Evolutionary conservation across 2,113 vertebrate genomes (phyloP).

Genomic region (Oreochromis spilurus): DNA sequence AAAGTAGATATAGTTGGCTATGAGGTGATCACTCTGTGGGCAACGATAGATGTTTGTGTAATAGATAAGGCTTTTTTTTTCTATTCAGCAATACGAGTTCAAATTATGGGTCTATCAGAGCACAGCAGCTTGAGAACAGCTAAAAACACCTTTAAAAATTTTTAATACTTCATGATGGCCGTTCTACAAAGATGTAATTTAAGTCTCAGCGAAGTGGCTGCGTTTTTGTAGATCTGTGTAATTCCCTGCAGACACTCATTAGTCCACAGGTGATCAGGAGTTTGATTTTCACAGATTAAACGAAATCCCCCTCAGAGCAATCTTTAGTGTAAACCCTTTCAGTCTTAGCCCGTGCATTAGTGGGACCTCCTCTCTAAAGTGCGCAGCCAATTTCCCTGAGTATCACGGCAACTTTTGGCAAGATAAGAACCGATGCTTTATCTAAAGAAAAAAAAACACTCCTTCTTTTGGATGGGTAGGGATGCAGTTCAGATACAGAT

Average conservation of each 20-base stretch:
- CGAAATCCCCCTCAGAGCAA: neutral
- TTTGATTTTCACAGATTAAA: neutral
- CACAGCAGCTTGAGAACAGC: neutral
- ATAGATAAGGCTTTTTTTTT: neutral
- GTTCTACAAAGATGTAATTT: neutral
- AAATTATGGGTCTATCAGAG: neutral
- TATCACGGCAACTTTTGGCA: slow-evolving; percentile 27
- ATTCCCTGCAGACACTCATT: neutral
- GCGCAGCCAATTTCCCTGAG: neutral
- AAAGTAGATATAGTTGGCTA: neutral
- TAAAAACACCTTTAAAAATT: neutral
- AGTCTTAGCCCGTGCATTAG: neutral
- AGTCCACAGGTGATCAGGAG: slow-evolving; percentile 14
- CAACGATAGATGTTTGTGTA: neutral
- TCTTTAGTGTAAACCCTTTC: slow-evolving; percentile 9
- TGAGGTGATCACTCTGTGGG: neutral
- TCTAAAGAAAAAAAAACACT: neutral
- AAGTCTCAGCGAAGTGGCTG: neutral
- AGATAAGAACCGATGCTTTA: slow-evolving; percentile 9
- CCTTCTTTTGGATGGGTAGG: neutral
- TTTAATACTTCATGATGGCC: neutral
- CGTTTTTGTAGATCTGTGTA: neutral
- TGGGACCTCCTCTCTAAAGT: neutral
- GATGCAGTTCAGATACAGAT: neutral
- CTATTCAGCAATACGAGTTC: neutral